phyloP scores from a whole-genome alignment of 2,797 vertebrate genomes.

The Cuniculus paca region DNA sequence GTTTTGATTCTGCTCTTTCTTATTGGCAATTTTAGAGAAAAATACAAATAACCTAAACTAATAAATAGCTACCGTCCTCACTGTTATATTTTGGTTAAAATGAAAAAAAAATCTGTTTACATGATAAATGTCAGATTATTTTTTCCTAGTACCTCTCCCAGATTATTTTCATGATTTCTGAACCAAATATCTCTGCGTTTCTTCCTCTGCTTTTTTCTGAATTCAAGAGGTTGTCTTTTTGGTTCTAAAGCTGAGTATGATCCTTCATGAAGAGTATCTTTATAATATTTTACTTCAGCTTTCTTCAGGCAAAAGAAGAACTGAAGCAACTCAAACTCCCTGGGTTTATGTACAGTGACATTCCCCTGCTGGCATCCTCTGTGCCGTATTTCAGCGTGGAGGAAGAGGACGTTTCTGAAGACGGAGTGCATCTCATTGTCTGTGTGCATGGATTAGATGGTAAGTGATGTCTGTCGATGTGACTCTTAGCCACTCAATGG shows the following conservation, averaged over 20 bases:
- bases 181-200: slow-evolving; percentile 32
- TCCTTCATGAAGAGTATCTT: slow-evolving; percentile 42
- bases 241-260: slow-evolving; percentile 29
- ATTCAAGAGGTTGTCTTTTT: slow-evolving; percentile 44
- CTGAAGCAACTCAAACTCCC: slow-evolving; percentile 96
- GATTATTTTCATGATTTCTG: slow-evolving; percentile 51
- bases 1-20: slow-evolving; percentile 2
- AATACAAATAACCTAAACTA: not conserved
- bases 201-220: slow-evolving; percentile 29
- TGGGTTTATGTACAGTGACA: slow-evolving; percentile 98
- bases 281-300: slow-evolving; percentile 89
- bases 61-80: not conserved
- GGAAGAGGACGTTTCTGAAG: slow-evolving; percentile 94
- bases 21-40: slow-evolving; percentile 45
- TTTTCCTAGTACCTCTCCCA: not conserved
- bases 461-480: slow-evolving; percentile 82
- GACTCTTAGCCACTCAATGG: not conserved
- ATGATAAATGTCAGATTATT: not conserved
- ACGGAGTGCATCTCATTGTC: slow-evolving; percentile 98
- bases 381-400: slow-evolving; percentile 97
- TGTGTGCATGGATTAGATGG: slow-evolving; percentile 99
- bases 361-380: slow-evolving; percentile 95
- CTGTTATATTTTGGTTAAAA: slow-evolving; percentile 23
- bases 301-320: slow-evolving; percentile 97
- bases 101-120: slow-evolving; percentile 19